Evolutionary conservation across 2,113 vertebrate genomes (phyloP), one percentile per base, ranked within the genome.

Genomic region (Colius striatus): DNA sequence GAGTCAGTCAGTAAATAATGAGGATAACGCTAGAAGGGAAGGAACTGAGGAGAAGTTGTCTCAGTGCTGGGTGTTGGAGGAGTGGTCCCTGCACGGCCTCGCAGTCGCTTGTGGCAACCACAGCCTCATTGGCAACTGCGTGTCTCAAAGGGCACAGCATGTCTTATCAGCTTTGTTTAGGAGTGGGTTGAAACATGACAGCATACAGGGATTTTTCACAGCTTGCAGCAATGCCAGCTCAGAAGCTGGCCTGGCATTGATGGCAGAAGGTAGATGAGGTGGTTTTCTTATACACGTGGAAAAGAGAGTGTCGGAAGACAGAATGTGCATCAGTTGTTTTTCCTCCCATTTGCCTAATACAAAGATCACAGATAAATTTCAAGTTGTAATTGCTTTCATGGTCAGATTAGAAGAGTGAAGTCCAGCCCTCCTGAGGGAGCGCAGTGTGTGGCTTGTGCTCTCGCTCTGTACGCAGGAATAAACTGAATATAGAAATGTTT

Each of bases 1-100:
- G 79, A 94, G 65, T 88, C 92, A 90, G 90, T 93, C 88, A 94
- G 88, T 88, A 95, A 96, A 93, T 95, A 96, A 92, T 82, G 85
- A 93, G 94, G 86, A 78, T 92, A 93, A 81, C 30, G n/a, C 50
- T 70, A 68, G 90, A 78, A 95, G 76, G 70, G 81, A 96, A 96
- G 92, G 91, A 94, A 71, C n/a, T 32, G 61, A 65, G 68, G 45
- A 81, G 83, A 90, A 83, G 88, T 92, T 90, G 70, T 87, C 83
- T 68, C 89, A 93, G 84, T 78, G 57, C 90, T 62, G 22, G 41
- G 43, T 87, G 89, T 72, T 8, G 1, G 76, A 77, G 57, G n/a
- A 60, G 7, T 29, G 41, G 76, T 65, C 47, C 11, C 21, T 60
- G 15, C 15, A 0, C 60, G 38, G 72, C 63, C 67, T 85, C 60